A percentile compares a stretch with the other conserved stretches of the same genome.
Evolutionary conservation across 2,888 invertebrate genomes (phyloP).

Genomic region (Agriopis leucophaearia): DNA sequence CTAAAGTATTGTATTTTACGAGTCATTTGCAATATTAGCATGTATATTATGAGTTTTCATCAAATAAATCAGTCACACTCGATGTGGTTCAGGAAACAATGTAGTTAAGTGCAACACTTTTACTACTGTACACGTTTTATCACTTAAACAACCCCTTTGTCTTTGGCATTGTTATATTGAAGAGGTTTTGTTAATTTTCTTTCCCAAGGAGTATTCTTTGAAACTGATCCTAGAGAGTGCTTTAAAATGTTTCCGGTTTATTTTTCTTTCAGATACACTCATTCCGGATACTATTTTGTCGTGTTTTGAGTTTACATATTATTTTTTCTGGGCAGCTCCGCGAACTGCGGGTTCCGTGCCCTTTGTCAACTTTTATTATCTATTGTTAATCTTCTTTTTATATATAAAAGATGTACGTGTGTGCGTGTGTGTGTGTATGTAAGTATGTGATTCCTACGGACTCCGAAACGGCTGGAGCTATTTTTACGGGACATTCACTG

Average conservation of each 20-base stretch:
- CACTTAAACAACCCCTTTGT: conserved; percentile 27
- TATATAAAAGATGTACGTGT: too few relatives aligned
- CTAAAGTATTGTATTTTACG: conserved; percentile 5
- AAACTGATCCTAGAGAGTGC: conserved; percentile 1
- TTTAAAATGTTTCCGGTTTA: conserved; percentile 6
- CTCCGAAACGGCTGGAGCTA: too few relatives aligned
- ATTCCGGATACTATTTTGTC: neutral
- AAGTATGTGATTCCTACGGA: too few relatives aligned
- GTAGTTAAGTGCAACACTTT: conserved; percentile 28
- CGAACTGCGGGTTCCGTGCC: too few relatives aligned
- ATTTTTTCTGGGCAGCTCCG: too few relatives aligned
- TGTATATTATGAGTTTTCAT: conserved; percentile 33
- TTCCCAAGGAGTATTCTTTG: neutral
- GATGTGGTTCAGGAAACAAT: conserved; percentile 35
- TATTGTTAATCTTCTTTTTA: too few relatives aligned
- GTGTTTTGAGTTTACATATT: too few relatives aligned
- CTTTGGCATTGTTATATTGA: neutral
- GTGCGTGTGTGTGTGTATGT: too few relatives aligned
- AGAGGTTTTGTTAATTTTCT: conserved; percentile 9
- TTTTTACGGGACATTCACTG: too few relatives aligned
- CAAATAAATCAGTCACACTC: conserved; percentile 39
- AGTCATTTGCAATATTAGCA: conserved; percentile 26
- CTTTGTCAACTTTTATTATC: too few relatives aligned
- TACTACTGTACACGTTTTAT: conserved; percentile 30
- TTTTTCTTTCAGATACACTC: neutral